A percentile compares a stretch with the other conserved stretches of the same genome.
Conservation (phyloP, 2,797 vertebrate species). For the Microcaecilia unicolor region DNA sequence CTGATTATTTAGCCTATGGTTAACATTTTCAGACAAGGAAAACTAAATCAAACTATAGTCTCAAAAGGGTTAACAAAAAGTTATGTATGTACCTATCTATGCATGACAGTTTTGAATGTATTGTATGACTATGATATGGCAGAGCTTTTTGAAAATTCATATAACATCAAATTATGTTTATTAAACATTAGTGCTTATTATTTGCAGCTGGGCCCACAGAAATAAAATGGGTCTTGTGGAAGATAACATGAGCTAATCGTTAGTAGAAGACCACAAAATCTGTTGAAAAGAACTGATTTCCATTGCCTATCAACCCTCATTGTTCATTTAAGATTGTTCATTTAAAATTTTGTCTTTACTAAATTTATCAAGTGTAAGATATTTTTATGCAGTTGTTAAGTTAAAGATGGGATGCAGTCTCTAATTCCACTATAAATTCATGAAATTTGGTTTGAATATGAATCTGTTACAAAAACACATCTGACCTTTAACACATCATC, state of each 20-base stretch:
- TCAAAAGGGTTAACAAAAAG: too few relatives aligned
- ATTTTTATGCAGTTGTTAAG: neutral
- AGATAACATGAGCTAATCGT: too few relatives aligned
- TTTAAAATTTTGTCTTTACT: neutral
- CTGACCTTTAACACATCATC: neutral
- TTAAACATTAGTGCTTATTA: too few relatives aligned
- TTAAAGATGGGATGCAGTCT: constrained; percentile 5
- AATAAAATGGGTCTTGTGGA: too few relatives aligned
- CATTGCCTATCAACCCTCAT: fast-evolving
- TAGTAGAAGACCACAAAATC: too few relatives aligned
- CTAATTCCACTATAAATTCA: neutral
- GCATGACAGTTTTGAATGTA: too few relatives aligned
- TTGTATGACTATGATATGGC: too few relatives aligned
- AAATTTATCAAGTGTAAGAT: neutral
- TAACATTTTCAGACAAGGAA: too few relatives aligned
- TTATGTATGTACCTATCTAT: too few relatives aligned
- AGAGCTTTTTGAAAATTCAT: neutral
- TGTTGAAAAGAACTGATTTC: neutral
- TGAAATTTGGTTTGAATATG: neutral
- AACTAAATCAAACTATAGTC: too few relatives aligned
- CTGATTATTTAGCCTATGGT: too few relatives aligned
- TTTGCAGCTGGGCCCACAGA: too few relatives aligned
- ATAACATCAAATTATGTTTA: neutral
- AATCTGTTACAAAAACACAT: constrained; percentile 17
- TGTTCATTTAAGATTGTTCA: neutral